Conservation (phyloP, 2,113 vertebrate species). For the Hemichromis elongatus region DNA sequence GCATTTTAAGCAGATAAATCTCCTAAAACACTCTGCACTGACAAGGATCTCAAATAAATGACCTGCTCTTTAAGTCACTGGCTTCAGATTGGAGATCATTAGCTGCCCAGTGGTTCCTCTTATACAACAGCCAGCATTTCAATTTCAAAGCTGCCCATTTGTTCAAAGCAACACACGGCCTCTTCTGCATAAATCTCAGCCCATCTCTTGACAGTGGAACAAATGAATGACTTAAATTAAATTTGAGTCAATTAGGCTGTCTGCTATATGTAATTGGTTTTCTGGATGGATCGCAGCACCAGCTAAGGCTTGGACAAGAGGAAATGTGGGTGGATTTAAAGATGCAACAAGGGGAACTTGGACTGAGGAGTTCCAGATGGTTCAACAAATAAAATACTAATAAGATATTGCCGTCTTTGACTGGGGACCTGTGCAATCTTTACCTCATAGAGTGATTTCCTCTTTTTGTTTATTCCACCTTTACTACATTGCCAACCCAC, state of each 20-base stretch:
- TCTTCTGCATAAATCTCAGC: slow-evolving; percentile 24
- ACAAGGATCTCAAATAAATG: background rate
- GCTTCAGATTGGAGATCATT: slow-evolving; percentile 2
- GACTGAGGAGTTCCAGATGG: slow-evolving; percentile 50
- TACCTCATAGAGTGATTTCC: background rate
- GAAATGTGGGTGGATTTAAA: slow-evolving; percentile 19
- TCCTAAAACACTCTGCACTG: background rate
- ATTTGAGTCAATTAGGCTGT: slow-evolving; percentile 52
- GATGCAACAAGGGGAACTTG: background rate
- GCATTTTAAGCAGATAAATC: background rate
- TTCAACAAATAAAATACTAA: slow-evolving; percentile 54
- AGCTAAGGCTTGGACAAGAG: slow-evolving; percentile 16
- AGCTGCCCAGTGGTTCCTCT: background rate
- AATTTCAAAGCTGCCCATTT: slow-evolving; percentile 52
- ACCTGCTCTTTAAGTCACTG: slow-evolving; percentile 1
- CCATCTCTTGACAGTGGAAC: slow-evolving; percentile 25
- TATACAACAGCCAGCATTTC: slow-evolving; percentile 37
- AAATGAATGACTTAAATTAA: slow-evolving; percentile 51
- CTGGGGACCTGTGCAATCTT: background rate
- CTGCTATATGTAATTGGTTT: slow-evolving; percentile 54
- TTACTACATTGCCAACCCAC: background rate
- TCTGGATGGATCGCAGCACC: slow-evolving; percentile 41
- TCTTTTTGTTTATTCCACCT: background rate
- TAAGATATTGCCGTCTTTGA: slow-evolving; percentile 43
- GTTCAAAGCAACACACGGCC: background rate